Evolutionary conservation across 1,140 invertebrate species (phyloP).

Genomic region (Oedothorax gibbosus): DNA sequence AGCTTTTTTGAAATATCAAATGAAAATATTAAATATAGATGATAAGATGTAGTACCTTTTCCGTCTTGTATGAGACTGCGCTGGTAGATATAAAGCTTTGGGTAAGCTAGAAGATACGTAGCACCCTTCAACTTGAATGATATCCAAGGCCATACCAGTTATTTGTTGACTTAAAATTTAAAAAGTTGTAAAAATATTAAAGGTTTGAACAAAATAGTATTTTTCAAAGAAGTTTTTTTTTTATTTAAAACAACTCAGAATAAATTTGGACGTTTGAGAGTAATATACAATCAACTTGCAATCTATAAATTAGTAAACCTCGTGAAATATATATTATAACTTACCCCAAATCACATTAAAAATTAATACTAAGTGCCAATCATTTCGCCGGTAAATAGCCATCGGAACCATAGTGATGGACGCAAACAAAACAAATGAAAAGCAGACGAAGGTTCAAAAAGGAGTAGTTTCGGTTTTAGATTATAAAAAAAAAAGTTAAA

Average conservation of each 20-base stretch:
- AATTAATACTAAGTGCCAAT: no score
- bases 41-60: background rate
- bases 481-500: no score
- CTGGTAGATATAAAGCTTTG: conserved; percentile 45
- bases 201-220: background rate
- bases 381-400: no score
- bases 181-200: background rate
- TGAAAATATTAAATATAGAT: background rate
- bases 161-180: background rate
- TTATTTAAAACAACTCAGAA: background rate
- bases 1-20: no score
- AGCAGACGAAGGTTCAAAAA: background rate
- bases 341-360: background rate
- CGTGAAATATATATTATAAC: background rate
- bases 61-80: background rate
- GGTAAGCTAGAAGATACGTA: conserved; percentile 54
- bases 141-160: conserved; percentile 38
- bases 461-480: background rate
- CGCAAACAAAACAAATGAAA: background rate
- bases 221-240: background rate
- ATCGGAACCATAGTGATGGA: no score
- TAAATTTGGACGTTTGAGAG: background rate
- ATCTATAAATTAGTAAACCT: background rate
- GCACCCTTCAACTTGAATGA: conserved; percentile 50
- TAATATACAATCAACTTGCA: background rate